Evolutionary conservation across 2,888 invertebrate genomes (phyloP), one percentile per base, ranked within the genome.

Genomic region (Leucophora obtusa): DNA sequence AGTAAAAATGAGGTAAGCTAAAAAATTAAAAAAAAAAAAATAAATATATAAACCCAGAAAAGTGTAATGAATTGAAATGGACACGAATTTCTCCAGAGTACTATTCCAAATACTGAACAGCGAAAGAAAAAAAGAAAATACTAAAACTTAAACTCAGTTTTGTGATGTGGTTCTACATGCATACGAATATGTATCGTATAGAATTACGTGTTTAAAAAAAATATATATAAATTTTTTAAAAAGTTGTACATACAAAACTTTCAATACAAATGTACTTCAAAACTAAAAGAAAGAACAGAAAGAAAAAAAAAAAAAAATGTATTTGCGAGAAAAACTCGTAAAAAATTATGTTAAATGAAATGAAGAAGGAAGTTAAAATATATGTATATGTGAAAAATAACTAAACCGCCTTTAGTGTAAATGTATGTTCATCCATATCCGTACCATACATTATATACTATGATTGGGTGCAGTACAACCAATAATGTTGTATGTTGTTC

Each of bases 61-160:
- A 43, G 68, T 65, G 76, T 76, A 81, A 77, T 74, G 81, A 80
- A 76, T 80, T 76, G 76, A 74, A 81, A 77, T 81, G 73, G 81
- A 74, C 62, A 66, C 65, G 77, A 66, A 75, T 74, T 62, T 74
- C 81, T 77, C 77, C 50, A 35, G 66, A 66, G 81, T 63, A 33
- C 62, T 66, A 77, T 70, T 74, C 50, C 63, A 65, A 66, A 71
- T 66, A 72, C 47, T n/a, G 14, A 47, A 47, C 7, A 14, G 1
- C 6, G 11, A 47, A n/a, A 47, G 10, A n/a, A 47, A 47, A 4
- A 47, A 47, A 47, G n/a, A 38, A 28, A 28, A 28, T 28, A 28
- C 28, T 38, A 4, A 47, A 14, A 47, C 43, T 47, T n/a, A n/a
- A 47, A 47, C 43, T 47, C 43, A 47, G 43, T 47, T 47, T 47